phyloP scores from a whole-genome alignment of 2,797 vertebrate genomes.

The Lacerta viridis region DNA sequence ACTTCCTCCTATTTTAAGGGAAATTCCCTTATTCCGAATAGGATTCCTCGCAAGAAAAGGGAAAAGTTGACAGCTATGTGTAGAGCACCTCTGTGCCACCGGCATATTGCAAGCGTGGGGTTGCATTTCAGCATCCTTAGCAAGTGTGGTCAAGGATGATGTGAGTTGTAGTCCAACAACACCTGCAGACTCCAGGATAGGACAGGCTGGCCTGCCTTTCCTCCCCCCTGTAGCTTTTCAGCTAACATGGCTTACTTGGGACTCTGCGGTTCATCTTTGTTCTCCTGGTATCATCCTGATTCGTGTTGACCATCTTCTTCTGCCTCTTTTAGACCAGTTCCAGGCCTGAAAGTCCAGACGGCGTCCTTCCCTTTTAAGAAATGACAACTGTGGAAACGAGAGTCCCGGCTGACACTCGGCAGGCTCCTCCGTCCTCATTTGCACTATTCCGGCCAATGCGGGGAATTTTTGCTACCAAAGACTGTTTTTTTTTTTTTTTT shows the following conservation, averaged over 20 bases:
- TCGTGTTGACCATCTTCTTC: not conserved
- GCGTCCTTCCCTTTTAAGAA: conserved; percentile 83
- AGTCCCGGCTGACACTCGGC: conserved; percentile 16
- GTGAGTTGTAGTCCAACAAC: too few relatives aligned
- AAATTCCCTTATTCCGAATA: too few relatives aligned
- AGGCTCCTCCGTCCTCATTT: conserved; percentile 68
- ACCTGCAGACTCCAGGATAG: too few relatives aligned
- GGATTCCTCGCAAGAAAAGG: too few relatives aligned
- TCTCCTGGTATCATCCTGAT: not conserved
- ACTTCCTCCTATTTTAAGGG: too few relatives aligned
- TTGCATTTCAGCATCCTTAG: too few relatives aligned
- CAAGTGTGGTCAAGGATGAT: too few relatives aligned
- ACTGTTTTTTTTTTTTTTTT: conserved; percentile 43
- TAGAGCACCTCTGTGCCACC: too few relatives aligned
- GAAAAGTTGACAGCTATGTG: too few relatives aligned
- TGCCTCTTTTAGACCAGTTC: conserved; percentile 72
- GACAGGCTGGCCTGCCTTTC: too few relatives aligned
- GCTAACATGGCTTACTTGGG: not conserved
- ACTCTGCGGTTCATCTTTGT: not conserved
- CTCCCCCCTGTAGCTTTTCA: not conserved
- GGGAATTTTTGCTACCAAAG: conserved; percentile 48
- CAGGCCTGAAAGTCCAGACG: conserved; percentile 84
- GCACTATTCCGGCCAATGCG: conserved; percentile 72
- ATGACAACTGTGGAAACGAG: conserved; percentile 73
- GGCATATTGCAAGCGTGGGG: too few relatives aligned